Evolutionary conservation across 2,888 invertebrate genomes (phyloP).

Genomic region (Sthenelais limicola): DNA sequence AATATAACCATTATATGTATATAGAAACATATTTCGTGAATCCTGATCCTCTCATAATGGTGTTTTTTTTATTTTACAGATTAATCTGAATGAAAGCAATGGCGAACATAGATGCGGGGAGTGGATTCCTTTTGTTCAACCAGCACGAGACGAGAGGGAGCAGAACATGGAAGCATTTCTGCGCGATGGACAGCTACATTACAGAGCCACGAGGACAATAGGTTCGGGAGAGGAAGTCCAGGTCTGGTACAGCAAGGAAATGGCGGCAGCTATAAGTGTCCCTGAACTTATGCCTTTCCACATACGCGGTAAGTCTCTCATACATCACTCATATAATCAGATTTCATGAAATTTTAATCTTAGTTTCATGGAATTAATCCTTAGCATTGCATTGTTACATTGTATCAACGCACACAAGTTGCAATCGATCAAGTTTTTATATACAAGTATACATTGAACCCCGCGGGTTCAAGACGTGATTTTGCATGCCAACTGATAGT

Average conservation of each 20-base stretch:
- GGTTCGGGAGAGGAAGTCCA: constrained; percentile 66
- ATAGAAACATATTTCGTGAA: too few species aligned
- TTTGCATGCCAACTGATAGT: too few species aligned
- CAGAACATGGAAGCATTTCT: constrained; percentile 71
- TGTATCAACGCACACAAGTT: too few species aligned
- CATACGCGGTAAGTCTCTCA: constrained; percentile 43
- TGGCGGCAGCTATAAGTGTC: constrained; percentile 61
- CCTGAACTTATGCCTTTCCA: constrained; percentile 56
- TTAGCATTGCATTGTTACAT: too few species aligned
- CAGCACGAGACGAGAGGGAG: constrained; percentile 68
- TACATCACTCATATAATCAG: too few species aligned
- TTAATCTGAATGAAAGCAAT: constrained; percentile 50
- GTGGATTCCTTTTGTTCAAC: constrained; percentile 70
- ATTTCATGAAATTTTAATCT: too few species aligned
- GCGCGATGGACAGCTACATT: constrained; percentile 63
- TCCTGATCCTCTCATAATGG: too few species aligned
- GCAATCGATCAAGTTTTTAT: too few species aligned
- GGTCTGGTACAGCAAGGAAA: constrained; percentile 71
- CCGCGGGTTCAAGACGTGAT: too few species aligned
- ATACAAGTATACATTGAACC: too few species aligned
- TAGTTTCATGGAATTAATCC: too few species aligned
- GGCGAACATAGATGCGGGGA: constrained; percentile 55
- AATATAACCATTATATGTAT: too few species aligned
- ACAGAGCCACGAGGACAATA: constrained; percentile 65
- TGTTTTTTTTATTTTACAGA: constrained; percentile 39